These are phyloP conservation scores for Plutomurus gul DNA, from an alignment of 1,140 invertebrate species.

Conservation along the genomic window DNA sequence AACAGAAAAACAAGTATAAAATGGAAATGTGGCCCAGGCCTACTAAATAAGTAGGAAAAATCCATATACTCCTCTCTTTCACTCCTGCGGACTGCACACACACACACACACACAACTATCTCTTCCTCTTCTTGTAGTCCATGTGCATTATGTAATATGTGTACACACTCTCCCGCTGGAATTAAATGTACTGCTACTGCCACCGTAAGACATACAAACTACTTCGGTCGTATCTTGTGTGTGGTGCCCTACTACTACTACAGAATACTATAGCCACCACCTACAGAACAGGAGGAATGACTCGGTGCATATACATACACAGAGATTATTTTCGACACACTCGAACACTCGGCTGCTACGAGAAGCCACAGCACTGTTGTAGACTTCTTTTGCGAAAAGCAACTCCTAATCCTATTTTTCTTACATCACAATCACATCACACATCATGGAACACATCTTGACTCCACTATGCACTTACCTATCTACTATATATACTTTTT, in stretches of 20 bases:
- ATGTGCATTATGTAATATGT: neutral
- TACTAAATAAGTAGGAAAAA: slow-evolving; percentile 4
- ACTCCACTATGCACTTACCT: too few species aligned
- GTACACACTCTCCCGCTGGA: neutral
- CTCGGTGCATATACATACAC: too few species aligned
- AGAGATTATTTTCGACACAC: too few species aligned
- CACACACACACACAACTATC: too few species aligned
- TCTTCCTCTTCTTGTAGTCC: neutral
- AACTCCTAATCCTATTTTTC: neutral
- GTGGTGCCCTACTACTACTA: too few species aligned
- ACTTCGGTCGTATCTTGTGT: too few species aligned
- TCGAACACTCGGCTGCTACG: neutral
- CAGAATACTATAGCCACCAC: too few species aligned
- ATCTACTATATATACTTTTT: neutral
- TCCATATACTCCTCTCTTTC: neutral
- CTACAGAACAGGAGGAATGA: too few species aligned
- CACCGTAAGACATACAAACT: neutral
- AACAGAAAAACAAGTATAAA: slow-evolving; percentile 46
- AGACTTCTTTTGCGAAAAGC: neutral
- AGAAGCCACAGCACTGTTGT: neutral
- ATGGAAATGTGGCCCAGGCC: slow-evolving; percentile 33
- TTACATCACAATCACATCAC: slow-evolving; percentile 5
- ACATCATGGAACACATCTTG: neutral
- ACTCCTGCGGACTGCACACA: too few species aligned
- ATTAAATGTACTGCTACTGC: neutral